phyloP scores from a whole-genome alignment of 2,888 invertebrate species.

The Campoplex capitator region DNA sequence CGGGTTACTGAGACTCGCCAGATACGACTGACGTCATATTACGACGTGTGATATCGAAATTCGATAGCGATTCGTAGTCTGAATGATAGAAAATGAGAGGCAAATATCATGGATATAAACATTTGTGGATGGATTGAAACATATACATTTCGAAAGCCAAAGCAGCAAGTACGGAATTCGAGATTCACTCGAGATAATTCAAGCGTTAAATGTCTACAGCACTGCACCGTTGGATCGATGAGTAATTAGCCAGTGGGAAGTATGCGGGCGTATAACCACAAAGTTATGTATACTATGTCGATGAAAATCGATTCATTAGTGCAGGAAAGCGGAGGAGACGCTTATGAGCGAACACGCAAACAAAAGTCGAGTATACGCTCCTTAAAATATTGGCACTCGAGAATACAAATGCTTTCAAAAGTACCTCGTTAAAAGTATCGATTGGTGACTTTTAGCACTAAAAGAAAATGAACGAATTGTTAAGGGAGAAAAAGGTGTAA shows the following conservation, averaged over 20 bases:
- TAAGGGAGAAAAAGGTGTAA: background rate
- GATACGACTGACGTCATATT: background rate
- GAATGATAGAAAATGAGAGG: background rate
- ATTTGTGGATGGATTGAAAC: background rate
- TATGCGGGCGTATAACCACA: slow-evolving; percentile 15
- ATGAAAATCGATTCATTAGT: background rate
- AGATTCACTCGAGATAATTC: slow-evolving; percentile 21
- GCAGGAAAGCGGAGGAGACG: background rate
- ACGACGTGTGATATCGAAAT: slow-evolving; percentile 7
- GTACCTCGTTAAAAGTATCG: slow-evolving; percentile 6
- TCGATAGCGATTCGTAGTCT: slow-evolving; percentile 30
- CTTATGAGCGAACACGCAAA: background rate
- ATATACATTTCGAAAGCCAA: background rate
- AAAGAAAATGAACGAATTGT: background rate
- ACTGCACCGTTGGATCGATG: slow-evolving; percentile 28
- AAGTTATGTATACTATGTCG: background rate
- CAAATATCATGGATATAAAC: background rate
- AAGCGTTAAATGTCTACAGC: slow-evolving; percentile 6
- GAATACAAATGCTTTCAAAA: background rate
- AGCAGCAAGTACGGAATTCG: background rate
- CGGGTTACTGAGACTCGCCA: too few relatives aligned
- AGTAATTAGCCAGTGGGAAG: slow-evolving; percentile 31
- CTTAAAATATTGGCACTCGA: background rate
- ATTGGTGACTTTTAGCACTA: background rate
- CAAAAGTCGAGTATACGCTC: background rate